Conservation (phyloP, 1,140 invertebrate species). For the Cydia strobilella region DNA sequence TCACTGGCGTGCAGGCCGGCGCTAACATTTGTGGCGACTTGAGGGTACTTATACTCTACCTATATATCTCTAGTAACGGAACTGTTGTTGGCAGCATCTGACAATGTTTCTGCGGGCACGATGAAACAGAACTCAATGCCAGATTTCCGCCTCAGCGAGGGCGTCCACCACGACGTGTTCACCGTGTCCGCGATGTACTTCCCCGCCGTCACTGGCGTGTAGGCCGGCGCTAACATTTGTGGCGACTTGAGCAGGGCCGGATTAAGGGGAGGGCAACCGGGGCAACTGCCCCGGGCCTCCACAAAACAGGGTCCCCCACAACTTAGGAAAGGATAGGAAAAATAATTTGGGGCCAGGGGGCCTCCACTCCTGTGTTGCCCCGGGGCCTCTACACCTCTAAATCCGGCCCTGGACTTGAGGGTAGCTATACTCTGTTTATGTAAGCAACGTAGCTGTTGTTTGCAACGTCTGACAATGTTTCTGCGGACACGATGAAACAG, state of each 20-base stretch:
- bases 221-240: conserved; percentile 96
- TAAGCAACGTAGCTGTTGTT: no score
- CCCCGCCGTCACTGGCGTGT: conserved; percentile 96
- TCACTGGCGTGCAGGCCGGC: conserved; percentile 96
- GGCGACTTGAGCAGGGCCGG: conserved; percentile 97
- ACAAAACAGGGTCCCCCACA: no score
- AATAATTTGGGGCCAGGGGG: no score
- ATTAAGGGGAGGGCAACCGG: no score
- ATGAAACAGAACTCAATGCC: conserved; percentile 87
- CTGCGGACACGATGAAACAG: conserved; percentile 83
- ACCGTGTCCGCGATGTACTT: conserved; percentile 97
- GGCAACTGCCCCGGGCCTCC: no score
- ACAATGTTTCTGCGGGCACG: conserved; percentile 80
- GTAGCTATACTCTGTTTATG: no score
- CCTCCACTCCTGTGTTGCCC: no score
- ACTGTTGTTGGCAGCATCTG: no score
- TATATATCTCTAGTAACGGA: background rate
- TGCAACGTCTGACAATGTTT: no score
- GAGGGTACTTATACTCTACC: conserved; percentile 80
- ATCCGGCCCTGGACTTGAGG: no score
- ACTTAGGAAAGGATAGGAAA: no score
- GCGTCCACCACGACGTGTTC: conserved; percentile 88
- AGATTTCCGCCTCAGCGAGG: conserved; percentile 87
- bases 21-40: conserved; percentile 96
- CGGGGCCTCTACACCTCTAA: no score